These are phyloP conservation scores for Candidula unifasciata DNA, from an alignment of 2,888 invertebrate species.

Conservation along the genomic window DNA sequence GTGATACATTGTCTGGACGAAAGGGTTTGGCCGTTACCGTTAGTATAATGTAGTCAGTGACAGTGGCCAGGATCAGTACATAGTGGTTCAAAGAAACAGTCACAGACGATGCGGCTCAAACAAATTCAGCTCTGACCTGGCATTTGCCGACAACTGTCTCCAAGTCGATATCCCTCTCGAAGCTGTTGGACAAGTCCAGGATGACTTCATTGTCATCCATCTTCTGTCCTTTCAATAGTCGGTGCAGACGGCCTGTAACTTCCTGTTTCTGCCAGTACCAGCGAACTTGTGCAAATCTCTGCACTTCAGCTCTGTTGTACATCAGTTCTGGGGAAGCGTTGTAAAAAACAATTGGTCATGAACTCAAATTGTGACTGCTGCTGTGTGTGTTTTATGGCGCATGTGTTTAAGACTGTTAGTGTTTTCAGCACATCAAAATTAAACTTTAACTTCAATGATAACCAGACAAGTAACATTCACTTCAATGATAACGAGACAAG, in stretches of 20 bases:
- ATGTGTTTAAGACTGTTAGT: neutral
- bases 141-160: slow-evolving; percentile 70
- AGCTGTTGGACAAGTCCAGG: slow-evolving; percentile 60
- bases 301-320: slow-evolving; percentile 48
- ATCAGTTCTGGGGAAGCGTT: slow-evolving; percentile 49
- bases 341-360: slow-evolving; percentile 45
- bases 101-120: neutral
- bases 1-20: too few species aligned
- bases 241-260: slow-evolving; percentile 55
- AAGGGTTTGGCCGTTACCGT: too few species aligned
- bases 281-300: slow-evolving; percentile 61
- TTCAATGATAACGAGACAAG: too few species aligned
- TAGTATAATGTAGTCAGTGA: too few species aligned
- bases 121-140: slow-evolving; percentile 57
- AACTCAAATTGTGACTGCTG: neutral
- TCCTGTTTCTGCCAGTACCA: slow-evolving; percentile 68
- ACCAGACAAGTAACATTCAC: too few species aligned
- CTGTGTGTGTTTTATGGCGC: neutral
- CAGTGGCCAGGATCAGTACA: too few species aligned
- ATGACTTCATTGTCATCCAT: slow-evolving; percentile 67
- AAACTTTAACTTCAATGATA: too few species aligned
- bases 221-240: slow-evolving; percentile 41
- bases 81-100: neutral
- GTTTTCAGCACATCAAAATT: too few species aligned
- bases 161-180: slow-evolving; percentile 67